Evolutionary conservation across 1,140 invertebrate genomes (phyloP), one percentile per base, ranked within the genome.

Genomic region (Reticulitermes speratus): DNA sequence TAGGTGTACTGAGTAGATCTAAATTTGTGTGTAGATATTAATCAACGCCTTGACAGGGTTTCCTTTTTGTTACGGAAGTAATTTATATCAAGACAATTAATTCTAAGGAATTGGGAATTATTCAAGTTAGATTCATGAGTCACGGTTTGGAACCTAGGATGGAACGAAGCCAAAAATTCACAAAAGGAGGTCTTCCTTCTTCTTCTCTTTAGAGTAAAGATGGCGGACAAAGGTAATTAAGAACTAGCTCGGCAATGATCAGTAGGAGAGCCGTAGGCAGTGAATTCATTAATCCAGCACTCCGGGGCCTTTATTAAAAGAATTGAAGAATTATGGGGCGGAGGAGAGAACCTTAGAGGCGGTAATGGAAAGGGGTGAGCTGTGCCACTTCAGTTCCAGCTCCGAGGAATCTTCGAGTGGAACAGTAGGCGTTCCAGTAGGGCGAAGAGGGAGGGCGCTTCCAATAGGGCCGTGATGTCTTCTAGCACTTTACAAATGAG

Each of bases 201-300:
- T 48, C 45, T 48, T 48, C 45, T 55, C 52, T 55, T 55, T 55
- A 21, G 52, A 55, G 38, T 45, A 83, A 83, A 83, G 82, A 83
- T 83, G 82, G 82, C 82, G 44, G 82, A 44, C 82, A 83, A 44
- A 83, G 44, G 82, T 48, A 83, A 83, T 83, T 44, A 83, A 83
- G 82, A 48, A 48, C 82, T 23, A 25, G 30, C 82, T 44, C 82
- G 32, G 82, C 38, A 25, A 25, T 48, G 82, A n/a, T 44, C 21
- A 44, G 23, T 45, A 44, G 82, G 38, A 32, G 82, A n/a, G 65
- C 25, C 16, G 25, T 14, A 75, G 65, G 65, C 65, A 11, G 32
- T 25, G 45, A 48, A 48, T 48, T 44, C 82, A 48, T 44, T 48
- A 48, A n/a, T 48, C 21, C 21, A 12, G 81, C 30, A 32, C 30